Evolutionary conservation across 2,888 invertebrate species (phyloP).

Genomic region (Nomada ferruginata): DNA sequence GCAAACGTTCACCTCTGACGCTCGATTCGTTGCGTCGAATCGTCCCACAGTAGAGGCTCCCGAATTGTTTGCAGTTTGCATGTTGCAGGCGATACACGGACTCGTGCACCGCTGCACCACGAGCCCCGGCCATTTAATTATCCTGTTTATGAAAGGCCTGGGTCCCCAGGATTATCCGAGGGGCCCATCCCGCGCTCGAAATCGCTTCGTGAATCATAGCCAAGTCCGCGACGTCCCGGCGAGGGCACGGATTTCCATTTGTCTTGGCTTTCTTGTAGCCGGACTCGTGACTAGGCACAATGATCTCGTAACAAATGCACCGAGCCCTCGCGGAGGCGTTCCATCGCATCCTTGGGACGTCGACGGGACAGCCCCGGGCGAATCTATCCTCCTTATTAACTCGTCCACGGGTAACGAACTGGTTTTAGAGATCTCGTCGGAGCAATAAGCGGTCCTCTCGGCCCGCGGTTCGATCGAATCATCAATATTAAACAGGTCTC

Average conservation of each 20-base stretch:
- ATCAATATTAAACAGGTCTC: slow-evolving; percentile 44
- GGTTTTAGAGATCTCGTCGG: slow-evolving; percentile 13
- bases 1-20: neutral
- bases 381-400: slow-evolving; percentile 57
- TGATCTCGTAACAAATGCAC: slow-evolving; percentile 60
- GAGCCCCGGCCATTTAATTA: slow-evolving; percentile 26
- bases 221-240: neutral
- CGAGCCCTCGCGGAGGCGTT: slow-evolving; percentile 36
- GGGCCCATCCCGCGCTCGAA: slow-evolving; percentile 24
- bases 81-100: slow-evolving; percentile 24
- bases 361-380: slow-evolving; percentile 46
- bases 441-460: slow-evolving; percentile 10
- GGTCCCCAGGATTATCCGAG: slow-evolving; percentile 5
- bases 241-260: slow-evolving; percentile 50
- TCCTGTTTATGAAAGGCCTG: slow-evolving; percentile 33
- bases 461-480: slow-evolving; percentile 37
- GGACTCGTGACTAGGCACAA: slow-evolving; percentile 56
- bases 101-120: neutral
- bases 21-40: neutral
- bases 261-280: slow-evolving; percentile 45
- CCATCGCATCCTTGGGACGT: slow-evolving; percentile 24
- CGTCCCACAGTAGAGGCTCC: neutral
- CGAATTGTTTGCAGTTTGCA: neutral
- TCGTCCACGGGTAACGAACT: slow-evolving; percentile 55
- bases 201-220: slow-evolving; percentile 46